Evolutionary conservation across 2,888 invertebrate genomes (phyloP).

Genomic region (Chaitophorus viminalis): DNA sequence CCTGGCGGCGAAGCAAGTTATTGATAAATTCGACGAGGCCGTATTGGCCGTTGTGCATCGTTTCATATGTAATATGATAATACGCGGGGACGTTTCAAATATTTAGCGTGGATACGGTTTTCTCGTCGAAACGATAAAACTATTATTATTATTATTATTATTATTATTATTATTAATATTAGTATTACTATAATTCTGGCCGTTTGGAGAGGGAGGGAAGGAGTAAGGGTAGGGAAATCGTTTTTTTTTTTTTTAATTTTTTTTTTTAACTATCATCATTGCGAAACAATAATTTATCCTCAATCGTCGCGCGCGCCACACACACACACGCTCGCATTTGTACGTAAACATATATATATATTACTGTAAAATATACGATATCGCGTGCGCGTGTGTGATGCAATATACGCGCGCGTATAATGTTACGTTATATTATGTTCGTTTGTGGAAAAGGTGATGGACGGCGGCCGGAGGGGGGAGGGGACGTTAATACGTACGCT

Average conservation of each 20-base stretch:
- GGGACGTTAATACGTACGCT: not conserved
- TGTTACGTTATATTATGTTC: too few relatives aligned
- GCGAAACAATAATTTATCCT: conserved; percentile 18
- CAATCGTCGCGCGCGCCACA: not conserved
- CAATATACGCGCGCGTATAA: too few relatives aligned
- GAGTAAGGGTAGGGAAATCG: not conserved
- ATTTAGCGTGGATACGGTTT: not conserved
- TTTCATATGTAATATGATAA: not conserved
- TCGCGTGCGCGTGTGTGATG: not conserved
- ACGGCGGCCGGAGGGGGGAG: not conserved
- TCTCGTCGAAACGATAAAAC: not conserved
- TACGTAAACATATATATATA: too few relatives aligned
- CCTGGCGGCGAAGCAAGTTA: not conserved
- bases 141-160: too few relatives aligned
- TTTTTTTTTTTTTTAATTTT: not conserved
- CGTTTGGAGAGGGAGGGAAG: too few relatives aligned
- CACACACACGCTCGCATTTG: too few relatives aligned
- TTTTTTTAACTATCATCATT: not conserved
- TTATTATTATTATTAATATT: too few relatives aligned
- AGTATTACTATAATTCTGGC: too few relatives aligned
- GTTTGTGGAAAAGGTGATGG: not conserved
- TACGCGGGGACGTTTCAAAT: not conserved
- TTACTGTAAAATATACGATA: not conserved
- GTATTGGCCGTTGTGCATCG: too few relatives aligned
- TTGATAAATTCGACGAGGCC: not conserved